Conservation (phyloP, 2,888 invertebrate species). For the Spialia ferax region DNA sequence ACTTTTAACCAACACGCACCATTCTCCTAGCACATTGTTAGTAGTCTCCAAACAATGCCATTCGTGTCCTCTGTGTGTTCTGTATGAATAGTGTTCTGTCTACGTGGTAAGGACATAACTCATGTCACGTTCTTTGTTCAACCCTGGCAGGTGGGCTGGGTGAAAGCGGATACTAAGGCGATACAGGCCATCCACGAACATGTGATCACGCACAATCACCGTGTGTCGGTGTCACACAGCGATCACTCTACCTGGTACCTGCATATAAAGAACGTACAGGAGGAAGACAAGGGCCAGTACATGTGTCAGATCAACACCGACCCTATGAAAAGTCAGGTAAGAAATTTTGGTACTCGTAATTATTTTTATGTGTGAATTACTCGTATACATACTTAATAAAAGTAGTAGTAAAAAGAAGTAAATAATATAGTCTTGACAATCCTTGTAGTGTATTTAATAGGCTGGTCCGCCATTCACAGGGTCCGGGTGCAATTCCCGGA, state of each 20-base stretch:
- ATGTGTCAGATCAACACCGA: constrained; percentile 97
- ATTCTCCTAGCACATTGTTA: constrained; percentile 30
- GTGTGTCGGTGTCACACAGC: constrained; percentile 92
- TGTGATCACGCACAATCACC: constrained; percentile 94
- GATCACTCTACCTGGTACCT: constrained; percentile 94
- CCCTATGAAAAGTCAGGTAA: constrained; percentile 94
- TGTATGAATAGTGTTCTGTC: constrained; percentile 5
- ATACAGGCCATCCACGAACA: constrained; percentile 95
- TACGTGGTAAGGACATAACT: constrained; percentile 21
- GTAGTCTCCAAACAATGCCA: constrained; percentile 15
- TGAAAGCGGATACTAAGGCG: constrained; percentile 94
- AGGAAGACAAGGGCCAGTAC: constrained; percentile 93
- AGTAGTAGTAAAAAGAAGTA: no score
- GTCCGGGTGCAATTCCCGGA: no score
- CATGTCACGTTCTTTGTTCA: constrained; percentile 28
- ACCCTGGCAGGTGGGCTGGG: constrained; percentile 91
- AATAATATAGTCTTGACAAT: no score
- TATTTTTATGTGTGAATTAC: no score
- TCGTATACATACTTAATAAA: no score
- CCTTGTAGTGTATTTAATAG: no score
- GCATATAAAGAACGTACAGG: constrained; percentile 92
- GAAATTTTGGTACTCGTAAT: no score
- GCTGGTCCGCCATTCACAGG: no score
- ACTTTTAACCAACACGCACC: constrained; percentile 20
- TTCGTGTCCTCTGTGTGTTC: constrained; percentile 9